Evolutionary conservation across 2,888 invertebrate species (phyloP), one percentile per base, ranked within the genome.

Genomic region (Prenolepis imparis): DNA sequence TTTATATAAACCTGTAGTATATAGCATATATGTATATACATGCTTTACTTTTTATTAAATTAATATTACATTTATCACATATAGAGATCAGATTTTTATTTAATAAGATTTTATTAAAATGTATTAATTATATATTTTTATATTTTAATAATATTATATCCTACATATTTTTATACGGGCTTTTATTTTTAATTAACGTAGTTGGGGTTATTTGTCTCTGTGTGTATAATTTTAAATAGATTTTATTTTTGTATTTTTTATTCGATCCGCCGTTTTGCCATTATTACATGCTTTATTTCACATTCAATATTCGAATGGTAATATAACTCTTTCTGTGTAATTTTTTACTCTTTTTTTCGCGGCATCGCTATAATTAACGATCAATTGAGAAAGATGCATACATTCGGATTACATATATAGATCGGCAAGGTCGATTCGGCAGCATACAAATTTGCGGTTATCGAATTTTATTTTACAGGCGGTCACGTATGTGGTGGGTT

Each of bases 371-470:
- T 80, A 72, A 80, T 80, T 59, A 70, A 24, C 36, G 59, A 72
- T 61, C 44, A 36, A 44, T 48, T 36, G 78, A 59, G 44, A n/a
- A 78, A 78, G 59, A 78, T 24, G 70, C 57, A 78, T 70, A 24
- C 44, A 11, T 32, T 44, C 39, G 44, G n/a, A 52, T 63, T 84
- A 83, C 83, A 83, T 64, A 83, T 84, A 83, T 64, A 83, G 75
- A 70, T 77, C 55, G 78, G 70, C 18, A 41, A 82, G 77, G 77
- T 88, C 75, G 80, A 82, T 86, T 64, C 82, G 63, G 74, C 78
- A 44, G 78, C 70, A 86, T 84, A 84, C 83, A 84, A 86, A 89
- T 87, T 84, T 74, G 86, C 67, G 86, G 82, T 89, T 90, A 85
- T 86, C 78, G 85, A 85, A 84, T 84, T 78, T 84, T 84, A 84